phyloP scores from a whole-genome alignment of 2,113 vertebrate genomes.

The Arenaria interpres region DNA sequence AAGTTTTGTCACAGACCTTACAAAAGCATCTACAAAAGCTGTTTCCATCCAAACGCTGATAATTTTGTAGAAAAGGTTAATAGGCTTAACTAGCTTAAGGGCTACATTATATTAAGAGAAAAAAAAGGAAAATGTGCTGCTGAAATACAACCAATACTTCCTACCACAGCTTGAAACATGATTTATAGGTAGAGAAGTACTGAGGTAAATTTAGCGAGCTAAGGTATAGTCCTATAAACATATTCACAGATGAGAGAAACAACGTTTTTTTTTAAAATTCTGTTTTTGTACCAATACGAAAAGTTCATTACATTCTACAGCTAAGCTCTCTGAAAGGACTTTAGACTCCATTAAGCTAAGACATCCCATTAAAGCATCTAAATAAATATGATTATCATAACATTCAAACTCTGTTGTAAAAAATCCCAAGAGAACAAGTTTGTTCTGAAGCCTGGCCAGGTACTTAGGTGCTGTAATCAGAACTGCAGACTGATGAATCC shows the following conservation, averaged over 20 bases:
- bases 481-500: neutral
- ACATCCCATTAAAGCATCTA: neutral
- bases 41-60: neutral
- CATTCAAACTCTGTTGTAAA: neutral
- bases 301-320: neutral
- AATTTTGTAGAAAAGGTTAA: neutral
- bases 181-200: neutral
- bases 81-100: neutral
- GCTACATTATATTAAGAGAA: neutral
- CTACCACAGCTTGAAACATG: neutral
- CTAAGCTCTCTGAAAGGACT: neutral
- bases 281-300: neutral
- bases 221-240: neutral
- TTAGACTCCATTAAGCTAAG: neutral
- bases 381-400: neutral
- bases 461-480: neutral
- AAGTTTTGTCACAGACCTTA: neutral
- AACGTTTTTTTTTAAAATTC: too few species aligned
- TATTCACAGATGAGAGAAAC: neutral
- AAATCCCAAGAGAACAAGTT: neutral
- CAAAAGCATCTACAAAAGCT: neutral
- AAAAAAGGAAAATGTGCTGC: neutral
- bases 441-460: neutral
- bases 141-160: neutral
- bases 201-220: neutral